These are phyloP conservation scores for Drosophila watanabei DNA, from an alignment of 1,140 invertebrate genomes.

Conservation along the genomic window DNA sequence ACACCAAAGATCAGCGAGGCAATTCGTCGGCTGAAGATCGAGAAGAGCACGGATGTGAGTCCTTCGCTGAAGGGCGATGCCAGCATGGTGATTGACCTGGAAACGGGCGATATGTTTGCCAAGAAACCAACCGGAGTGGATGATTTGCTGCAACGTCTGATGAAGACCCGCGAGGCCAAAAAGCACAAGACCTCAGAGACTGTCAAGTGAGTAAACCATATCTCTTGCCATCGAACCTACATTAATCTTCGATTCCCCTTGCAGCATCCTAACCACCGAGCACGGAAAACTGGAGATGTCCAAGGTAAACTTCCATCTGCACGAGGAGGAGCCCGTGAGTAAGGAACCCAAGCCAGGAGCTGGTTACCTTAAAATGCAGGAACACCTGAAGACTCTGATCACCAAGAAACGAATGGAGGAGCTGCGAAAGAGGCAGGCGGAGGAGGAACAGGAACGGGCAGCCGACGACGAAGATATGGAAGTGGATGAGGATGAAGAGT, in stretches of 20 bases:
- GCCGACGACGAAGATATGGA: slow-evolving; percentile 55
- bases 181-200: slow-evolving; percentile 76
- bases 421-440: slow-evolving; percentile 86
- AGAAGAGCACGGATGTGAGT: slow-evolving; percentile 62
- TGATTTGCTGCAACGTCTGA: slow-evolving; percentile 87
- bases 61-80: slow-evolving; percentile 86
- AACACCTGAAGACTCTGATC: slow-evolving; percentile 88
- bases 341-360: slow-evolving; percentile 87
- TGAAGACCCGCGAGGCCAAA: slow-evolving; percentile 86
- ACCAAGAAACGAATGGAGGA: slow-evolving; percentile 85
- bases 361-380: slow-evolving; percentile 87
- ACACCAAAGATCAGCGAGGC: slow-evolving; percentile 60
- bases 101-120: slow-evolving; percentile 73
- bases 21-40: slow-evolving; percentile 54
- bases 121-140: slow-evolving; percentile 86
- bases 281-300: slow-evolving; percentile 82
- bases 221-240: too few species aligned
- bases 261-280: slow-evolving; percentile 74
- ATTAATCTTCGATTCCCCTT: neutral
- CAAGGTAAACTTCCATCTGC: slow-evolving; percentile 73
- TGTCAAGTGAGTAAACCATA: slow-evolving; percentile 56
- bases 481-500: slow-evolving; percentile 65
- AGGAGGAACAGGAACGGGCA: slow-evolving; percentile 68
- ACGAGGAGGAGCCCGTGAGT: slow-evolving; percentile 75
- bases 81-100: slow-evolving; percentile 87